These are phyloP conservation scores for Chorisops tibialis DNA, from an alignment of 2,888 invertebrate genomes.

Conservation along the genomic window DNA sequence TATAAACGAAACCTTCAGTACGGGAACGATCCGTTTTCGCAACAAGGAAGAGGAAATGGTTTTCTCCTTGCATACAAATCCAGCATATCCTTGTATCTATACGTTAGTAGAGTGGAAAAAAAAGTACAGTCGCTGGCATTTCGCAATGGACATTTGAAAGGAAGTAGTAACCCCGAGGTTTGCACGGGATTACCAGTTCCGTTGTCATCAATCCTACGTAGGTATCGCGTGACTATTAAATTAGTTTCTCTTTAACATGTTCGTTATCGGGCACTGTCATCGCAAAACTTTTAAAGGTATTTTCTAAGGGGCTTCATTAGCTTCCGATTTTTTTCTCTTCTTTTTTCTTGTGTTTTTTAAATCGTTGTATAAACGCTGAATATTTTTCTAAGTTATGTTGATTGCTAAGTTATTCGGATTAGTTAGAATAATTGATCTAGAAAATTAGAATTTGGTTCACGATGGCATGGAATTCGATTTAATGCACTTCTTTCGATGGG, in stretches of 20 bases:
- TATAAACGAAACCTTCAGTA: slow-evolving; percentile 1
- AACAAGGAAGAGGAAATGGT: slow-evolving; percentile 14
- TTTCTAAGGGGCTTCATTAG: slow-evolving; percentile 12
- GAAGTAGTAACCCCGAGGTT: slow-evolving; percentile 6
- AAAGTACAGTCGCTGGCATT: slow-evolving; percentile 14
- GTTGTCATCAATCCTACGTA: slow-evolving; percentile 25
- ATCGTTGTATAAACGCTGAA: no score
- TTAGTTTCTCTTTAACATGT: slow-evolving; percentile 27
- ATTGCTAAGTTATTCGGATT: no score
- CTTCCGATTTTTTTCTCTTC: background rate
- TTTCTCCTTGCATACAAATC: background rate
- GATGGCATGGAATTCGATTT: no score
- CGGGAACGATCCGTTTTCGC: background rate
- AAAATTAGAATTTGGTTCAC: no score
- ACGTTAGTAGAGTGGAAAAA: background rate
- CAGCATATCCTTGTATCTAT: no score
- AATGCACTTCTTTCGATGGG: no score
- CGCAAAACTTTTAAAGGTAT: background rate
- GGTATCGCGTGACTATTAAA: slow-evolving; percentile 29
- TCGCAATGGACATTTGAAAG: slow-evolving; percentile 18
- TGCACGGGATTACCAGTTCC: slow-evolving; percentile 22
- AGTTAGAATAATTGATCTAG: no score
- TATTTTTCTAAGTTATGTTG: no score
- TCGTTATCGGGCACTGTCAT: slow-evolving; percentile 20
- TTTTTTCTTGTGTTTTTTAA: no score